Base-by-base conservation (phyloP, 2,797 vertebrate genomes). In the Pangasius mekongensis region DNA sequence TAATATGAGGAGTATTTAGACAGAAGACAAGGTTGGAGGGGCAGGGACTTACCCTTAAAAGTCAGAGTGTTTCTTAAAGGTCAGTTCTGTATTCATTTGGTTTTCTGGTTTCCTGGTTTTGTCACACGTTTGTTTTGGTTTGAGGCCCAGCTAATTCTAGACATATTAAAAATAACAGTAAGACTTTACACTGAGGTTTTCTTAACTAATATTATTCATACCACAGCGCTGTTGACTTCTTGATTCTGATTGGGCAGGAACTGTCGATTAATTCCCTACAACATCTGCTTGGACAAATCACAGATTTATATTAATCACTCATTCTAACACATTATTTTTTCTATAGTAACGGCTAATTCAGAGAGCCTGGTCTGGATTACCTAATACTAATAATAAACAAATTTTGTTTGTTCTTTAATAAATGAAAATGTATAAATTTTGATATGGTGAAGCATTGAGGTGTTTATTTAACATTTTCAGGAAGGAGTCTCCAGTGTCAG, bases 81-180 rank as follows among this genome's bases (percentile, higher is more conserved):
- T 86, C 39, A 64, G 27, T 16, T 5, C 14, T 69, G 60, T 84
- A 74, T 87, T 83, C 67, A 73, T 87, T 82, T 58, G 77, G 33
- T 9, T 62, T 83, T 47, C 80, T 83, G 78, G 77, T 74, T 87
- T 87, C 78, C 86, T 73, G 80, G 86, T 83, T 60, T 83, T 87
- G 52, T 87, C 78, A 60, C 36, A 82, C 20, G 24, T 73, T 43
- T 66, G 85, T 67, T 88, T 87, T 33, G 54, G 90, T 85, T 77
- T 80, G 83, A 86, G 74, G 58, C 64, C 86, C 85, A 60, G 54
- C 80, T 78, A 60, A 81, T 69, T 77, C 58, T 47, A 8, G 86
- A 83, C 74, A 36, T 60, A 73, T 66, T 30, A 76, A 83, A 91
- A 85, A 24, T 74, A 82, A 82, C 80, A 82, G 33, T 43, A 27